Conservation (phyloP, 2,888 invertebrate genomes). For the Noctua pronuba region DNA sequence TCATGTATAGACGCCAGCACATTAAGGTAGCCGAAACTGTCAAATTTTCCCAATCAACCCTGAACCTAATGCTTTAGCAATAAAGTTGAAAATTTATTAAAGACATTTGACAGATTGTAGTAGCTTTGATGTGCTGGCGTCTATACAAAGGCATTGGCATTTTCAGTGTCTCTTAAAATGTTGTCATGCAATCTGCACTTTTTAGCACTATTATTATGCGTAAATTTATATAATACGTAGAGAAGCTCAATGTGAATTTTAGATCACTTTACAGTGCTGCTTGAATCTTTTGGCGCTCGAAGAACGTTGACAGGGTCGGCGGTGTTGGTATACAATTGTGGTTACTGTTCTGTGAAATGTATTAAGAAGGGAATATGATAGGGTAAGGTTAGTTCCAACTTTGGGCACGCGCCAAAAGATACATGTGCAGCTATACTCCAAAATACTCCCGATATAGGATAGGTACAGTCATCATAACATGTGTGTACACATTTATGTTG, state of each 20-base stretch:
- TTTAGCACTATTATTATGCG: constrained; percentile 15
- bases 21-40: no score
- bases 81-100: no score
- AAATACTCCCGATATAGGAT: constrained; percentile 37
- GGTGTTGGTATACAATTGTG: background rate
- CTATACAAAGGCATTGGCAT: background rate
- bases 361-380: background rate
- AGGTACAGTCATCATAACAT: constrained; percentile 38
- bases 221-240: constrained; percentile 38
- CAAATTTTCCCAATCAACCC: no score
- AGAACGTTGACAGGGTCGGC: background rate
- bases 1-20: no score
- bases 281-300: background rate
- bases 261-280: constrained; percentile 8
- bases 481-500: constrained; percentile 45
- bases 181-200: constrained; percentile 9
- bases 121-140: no score
- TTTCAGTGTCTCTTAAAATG: background rate
- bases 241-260: constrained; percentile 42
- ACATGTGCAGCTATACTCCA: constrained; percentile 2
- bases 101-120: no score
- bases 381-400: background rate
- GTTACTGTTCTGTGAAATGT: constrained; percentile 4
- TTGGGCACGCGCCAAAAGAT: background rate
- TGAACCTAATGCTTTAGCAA: no score